Evolutionary conservation across 1,140 invertebrate genomes (phyloP).

Genomic region (Pectinophora gossypiella): DNA sequence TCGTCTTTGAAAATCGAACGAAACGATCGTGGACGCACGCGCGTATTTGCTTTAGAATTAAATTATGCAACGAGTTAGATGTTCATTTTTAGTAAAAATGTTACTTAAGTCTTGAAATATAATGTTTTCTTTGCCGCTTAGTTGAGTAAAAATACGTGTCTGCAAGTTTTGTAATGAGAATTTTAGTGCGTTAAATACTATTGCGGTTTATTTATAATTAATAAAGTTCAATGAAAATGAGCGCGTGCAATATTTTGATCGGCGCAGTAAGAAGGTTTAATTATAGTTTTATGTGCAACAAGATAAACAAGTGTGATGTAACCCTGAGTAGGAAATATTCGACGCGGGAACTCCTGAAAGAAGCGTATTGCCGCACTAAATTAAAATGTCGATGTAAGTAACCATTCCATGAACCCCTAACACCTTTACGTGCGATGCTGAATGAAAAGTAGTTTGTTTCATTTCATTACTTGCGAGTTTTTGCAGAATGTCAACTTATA

Average conservation of each 20-base stretch:
- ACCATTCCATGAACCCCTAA: neutral
- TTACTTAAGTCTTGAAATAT: neutral
- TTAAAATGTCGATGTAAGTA: constrained; percentile 74
- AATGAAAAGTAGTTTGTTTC: too few relatives aligned
- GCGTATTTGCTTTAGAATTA: neutral
- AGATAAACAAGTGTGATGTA: constrained; percentile 22
- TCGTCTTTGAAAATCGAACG: neutral
- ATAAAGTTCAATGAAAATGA: constrained; percentile 36
- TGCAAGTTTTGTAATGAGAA: too few relatives aligned
- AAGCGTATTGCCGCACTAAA: constrained; percentile 70
- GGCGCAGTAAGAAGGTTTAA: constrained; percentile 36
- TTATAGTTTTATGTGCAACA: constrained; percentile 32
- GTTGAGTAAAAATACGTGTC: too few relatives aligned
- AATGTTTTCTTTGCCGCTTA: too few relatives aligned
- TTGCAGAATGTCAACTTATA: too few relatives aligned
- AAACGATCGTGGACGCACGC: neutral
- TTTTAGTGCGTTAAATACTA: too few relatives aligned
- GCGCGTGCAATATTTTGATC: constrained; percentile 29
- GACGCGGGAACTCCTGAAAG: constrained; percentile 63
- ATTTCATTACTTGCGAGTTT: too few relatives aligned
- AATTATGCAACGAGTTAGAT: neutral
- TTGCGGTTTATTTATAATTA: too few relatives aligned
- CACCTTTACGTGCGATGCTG: neutral
- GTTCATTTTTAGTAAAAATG: neutral
- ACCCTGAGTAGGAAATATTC: constrained; percentile 35